phyloP scores from a whole-genome alignment of 1,140 invertebrate genomes.

The Tribolium castaneum region DNA sequence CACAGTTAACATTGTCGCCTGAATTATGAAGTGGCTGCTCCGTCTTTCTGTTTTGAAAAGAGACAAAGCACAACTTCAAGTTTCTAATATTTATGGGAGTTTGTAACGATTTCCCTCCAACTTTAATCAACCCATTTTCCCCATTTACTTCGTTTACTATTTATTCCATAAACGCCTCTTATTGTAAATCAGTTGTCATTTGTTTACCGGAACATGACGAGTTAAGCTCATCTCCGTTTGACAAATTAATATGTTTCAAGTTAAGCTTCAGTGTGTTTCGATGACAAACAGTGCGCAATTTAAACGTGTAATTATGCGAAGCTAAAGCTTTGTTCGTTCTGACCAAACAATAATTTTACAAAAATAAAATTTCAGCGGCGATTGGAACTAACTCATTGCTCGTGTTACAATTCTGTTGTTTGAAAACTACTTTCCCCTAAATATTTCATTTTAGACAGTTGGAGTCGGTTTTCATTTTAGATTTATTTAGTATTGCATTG shows the following conservation, averaged over 20 bases:
- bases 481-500: background rate
- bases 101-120: background rate
- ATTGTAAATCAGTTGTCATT: too few relatives aligned
- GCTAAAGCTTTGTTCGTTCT: background rate
- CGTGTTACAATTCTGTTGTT: background rate
- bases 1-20: background rate
- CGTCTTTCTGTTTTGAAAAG: background rate
- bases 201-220: background rate
- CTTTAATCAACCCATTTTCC: too few relatives aligned
- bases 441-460: background rate
- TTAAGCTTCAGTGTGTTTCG: background rate
- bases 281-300: background rate
- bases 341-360: background rate
- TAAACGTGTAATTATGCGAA: background rate
- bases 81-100: background rate
- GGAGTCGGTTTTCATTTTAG: background rate
- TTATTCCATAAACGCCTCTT: too few relatives aligned
- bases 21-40: background rate
- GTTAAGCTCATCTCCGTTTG: background rate
- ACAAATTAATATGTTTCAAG: background rate
- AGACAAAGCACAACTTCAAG: background rate
- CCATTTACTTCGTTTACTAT: too few relatives aligned
- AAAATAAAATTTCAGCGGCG: background rate
- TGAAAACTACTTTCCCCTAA: background rate
- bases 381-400: background rate